Evolutionary conservation across 2,888 invertebrate genomes (phyloP).

Genomic region (Invenusta paracnida): DNA sequence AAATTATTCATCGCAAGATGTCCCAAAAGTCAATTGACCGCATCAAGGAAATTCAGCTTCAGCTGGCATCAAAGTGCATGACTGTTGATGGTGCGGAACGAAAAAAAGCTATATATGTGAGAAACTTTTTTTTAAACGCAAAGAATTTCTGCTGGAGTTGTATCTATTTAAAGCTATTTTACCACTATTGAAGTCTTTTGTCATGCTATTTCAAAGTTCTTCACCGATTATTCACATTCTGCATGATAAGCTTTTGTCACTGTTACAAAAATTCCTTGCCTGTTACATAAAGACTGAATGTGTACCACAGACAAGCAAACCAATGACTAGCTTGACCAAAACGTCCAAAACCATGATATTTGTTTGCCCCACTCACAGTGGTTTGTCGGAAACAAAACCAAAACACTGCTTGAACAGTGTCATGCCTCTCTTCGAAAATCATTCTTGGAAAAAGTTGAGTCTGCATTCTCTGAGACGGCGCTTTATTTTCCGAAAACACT

Average conservation of each 20-base stretch:
- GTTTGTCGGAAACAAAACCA: neutral
- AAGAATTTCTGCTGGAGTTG: neutral
- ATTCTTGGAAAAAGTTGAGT: too few species aligned
- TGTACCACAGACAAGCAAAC: neutral
- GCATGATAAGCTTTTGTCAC: neutral
- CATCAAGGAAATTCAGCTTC: too few species aligned
- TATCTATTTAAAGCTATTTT: neutral
- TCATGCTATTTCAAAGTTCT: neutral
- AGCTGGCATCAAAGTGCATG: neutral
- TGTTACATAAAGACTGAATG: neutral
- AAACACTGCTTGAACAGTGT: too few species aligned
- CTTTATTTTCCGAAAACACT: too few species aligned
- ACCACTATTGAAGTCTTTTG: too few species aligned
- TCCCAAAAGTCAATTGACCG: too few species aligned
- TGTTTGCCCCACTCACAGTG: neutral
- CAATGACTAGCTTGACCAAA: neutral
- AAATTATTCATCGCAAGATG: too few species aligned
- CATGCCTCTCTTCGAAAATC: too few species aligned
- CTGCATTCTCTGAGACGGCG: too few species aligned
- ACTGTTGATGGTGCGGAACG: neutral
- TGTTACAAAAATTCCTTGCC: neutral
- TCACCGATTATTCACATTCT: neutral
- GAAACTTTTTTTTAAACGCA: neutral
- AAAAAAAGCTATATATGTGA: neutral
- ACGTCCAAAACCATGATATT: neutral